Base-by-base conservation (phyloP, 2,888 invertebrate genomes). In the Plagodis pulveraria region DNA sequence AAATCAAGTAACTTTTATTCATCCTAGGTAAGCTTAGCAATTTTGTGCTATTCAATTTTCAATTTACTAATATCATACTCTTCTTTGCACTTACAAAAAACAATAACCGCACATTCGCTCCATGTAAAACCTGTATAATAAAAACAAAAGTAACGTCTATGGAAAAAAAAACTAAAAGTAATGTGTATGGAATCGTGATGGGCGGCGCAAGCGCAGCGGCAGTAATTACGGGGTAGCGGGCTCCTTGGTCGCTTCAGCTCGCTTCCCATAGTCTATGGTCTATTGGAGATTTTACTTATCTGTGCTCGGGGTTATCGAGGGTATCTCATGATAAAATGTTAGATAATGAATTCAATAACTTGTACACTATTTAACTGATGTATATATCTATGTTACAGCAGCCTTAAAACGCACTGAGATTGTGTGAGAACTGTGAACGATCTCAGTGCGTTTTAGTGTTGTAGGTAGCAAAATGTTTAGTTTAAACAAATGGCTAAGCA, bases 141-240 rank as follows among this genome's bases (percentile, higher is more conserved):
- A 62, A 78, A 83, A 70, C 60, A 73, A 69, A 75, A 73, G 66
- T 64, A 66, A 63, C 74, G 76, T 72, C 71, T 70, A 76, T 70
- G 77, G 76, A 71, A 69, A 58, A 63, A 62, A 72, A 78, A 83
- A 70, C 59, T 11, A 75, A 73, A 75, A 73, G 66, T 64, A 66
- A 64, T 75, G 76, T 72, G 70, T 70, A 76, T 70, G 77, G 77
- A 71, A 69, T 73, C 76, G 72, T 74, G 67, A 80, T 84, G 85
- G 89, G 89, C 89, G 89, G 83, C 72, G 78, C 81, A 69, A 74
- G 76, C 73, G 75, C 81, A 78, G 84, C 80, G 81, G 81, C 83
- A 75, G 73, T 89, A 89, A 89, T 89, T 87, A 83, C 71, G 78
- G 89, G 85, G 82, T 83, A 80, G 50, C 61, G 46, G 43, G 67